Evolutionary conservation across 2,113 vertebrate species (phyloP).

Genomic region (Labeo catla): DNA sequence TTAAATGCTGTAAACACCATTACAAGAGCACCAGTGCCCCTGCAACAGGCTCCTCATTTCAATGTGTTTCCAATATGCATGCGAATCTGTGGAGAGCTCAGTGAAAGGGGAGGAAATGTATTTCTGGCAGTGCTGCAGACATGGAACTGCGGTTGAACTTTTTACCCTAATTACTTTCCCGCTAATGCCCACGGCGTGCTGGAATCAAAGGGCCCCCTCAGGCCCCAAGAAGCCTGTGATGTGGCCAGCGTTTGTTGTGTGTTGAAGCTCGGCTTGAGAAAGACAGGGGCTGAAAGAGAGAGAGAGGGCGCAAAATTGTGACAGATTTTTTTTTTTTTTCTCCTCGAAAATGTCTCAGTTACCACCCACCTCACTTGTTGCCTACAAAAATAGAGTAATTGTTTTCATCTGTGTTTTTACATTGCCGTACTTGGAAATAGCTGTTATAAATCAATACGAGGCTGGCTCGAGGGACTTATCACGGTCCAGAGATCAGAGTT

Average conservation of each 20-base stretch:
- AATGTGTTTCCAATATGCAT: constrained; percentile 88
- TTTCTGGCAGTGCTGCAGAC: constrained; percentile 87
- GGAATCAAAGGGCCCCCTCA: constrained; percentile 88
- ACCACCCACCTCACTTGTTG: constrained; percentile 89
- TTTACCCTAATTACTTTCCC: constrained; percentile 97
- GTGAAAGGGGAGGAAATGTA: constrained; percentile 84
- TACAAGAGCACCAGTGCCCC: constrained; percentile 76
- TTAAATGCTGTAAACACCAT: constrained; percentile 78
- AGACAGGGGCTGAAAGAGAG: constrained; percentile 59
- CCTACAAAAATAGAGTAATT: constrained; percentile 90
- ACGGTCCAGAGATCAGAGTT: constrained; percentile 47
- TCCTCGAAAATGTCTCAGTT: constrained; percentile 79
- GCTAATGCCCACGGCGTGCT: constrained; percentile 91
- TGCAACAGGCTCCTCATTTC: constrained; percentile 62
- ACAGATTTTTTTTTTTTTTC: constrained; percentile 75
- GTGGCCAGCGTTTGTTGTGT: constrained; percentile 91
- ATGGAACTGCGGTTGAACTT: constrained; percentile 91
- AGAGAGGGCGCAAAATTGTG: constrained; percentile 75
- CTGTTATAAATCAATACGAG: constrained; percentile 84
- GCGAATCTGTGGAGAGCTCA: constrained; percentile 64
- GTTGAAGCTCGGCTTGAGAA: constrained; percentile 73
- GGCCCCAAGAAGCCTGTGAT: constrained; percentile 89
- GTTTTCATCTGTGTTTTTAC: constrained; percentile 85
- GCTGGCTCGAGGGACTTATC: constrained; percentile 61
- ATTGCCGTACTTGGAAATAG: constrained; percentile 72